Percentiles rank a stretch among this genome's conserved stretches.
Evolutionary conservation across 2,888 invertebrate species (phyloP).

Genomic region (Sturmia bella): DNA sequence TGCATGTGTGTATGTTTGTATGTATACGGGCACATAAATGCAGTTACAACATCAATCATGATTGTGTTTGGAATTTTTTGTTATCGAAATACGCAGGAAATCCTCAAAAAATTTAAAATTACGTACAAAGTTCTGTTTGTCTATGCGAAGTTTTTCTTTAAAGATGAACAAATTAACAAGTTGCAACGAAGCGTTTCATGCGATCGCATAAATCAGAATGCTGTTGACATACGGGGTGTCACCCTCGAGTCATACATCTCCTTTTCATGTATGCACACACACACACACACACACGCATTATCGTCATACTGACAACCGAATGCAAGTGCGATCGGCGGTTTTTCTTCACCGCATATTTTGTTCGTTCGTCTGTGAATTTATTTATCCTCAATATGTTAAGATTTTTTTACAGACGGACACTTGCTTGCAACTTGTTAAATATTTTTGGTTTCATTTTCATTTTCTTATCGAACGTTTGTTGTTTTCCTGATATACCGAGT

Average conservation of each 20-base stretch:
- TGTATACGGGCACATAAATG: no score
- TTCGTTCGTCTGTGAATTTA: constrained; percentile 61
- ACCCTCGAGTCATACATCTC: constrained; percentile 71
- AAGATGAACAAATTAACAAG: constrained; percentile 79
- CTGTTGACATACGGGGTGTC: constrained; percentile 79
- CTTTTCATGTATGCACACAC: constrained; percentile 5
- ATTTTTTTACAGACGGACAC: constrained; percentile 14
- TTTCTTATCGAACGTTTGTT: constrained; percentile 7
- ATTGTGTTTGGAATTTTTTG: constrained; percentile 19
- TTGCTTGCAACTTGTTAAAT: neutral
- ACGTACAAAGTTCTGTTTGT: neutral
- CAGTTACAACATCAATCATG: neutral
- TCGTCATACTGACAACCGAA: neutral
- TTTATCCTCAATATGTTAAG: constrained; percentile 57
- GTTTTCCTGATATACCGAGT: neutral
- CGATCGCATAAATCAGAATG: constrained; percentile 81
- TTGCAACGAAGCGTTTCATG: constrained; percentile 81
- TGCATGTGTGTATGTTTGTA: neutral
- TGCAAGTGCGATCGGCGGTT: constrained; percentile 37
- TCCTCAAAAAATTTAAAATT: constrained; percentile 40
- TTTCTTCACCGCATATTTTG: constrained; percentile 52
- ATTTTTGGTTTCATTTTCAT: neutral
- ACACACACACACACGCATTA: neutral
- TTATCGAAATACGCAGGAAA: constrained; percentile 45
- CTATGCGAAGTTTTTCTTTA: constrained; percentile 21